phyloP scores from a whole-genome alignment of 2,888 invertebrate species.

The Cerastis rubricosa region DNA sequence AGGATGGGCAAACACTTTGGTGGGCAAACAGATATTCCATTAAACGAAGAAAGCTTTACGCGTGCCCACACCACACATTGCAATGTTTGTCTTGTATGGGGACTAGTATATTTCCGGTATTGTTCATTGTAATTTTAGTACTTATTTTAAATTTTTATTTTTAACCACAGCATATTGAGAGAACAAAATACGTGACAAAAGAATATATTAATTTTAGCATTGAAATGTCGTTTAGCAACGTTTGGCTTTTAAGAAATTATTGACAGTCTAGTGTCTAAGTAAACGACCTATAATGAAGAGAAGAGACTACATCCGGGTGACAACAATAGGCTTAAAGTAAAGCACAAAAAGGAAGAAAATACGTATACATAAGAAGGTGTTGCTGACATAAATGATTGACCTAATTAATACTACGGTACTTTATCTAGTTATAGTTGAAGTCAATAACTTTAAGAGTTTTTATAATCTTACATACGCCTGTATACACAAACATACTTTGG shows the following conservation, averaged over 20 bases:
- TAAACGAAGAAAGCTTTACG: constrained; percentile 73
- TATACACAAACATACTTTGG: neutral
- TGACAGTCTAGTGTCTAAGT: constrained; percentile 3
- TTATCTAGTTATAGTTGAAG: neutral
- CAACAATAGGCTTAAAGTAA: neutral
- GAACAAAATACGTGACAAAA: neutral
- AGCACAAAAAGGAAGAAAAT: neutral
- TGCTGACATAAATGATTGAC: neutral
- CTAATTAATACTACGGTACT: neutral
- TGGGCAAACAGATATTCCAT: constrained; percentile 78
- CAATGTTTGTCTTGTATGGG: constrained; percentile 31
- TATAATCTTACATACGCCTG: too few relatives aligned
- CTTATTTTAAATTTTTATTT: constrained; percentile 12
- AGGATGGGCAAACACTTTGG: constrained; percentile 70
- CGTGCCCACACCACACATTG: constrained; percentile 41
- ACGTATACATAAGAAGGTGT: neutral
- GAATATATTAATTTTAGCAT: constrained; percentile 3
- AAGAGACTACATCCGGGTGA: neutral
- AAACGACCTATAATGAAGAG: constrained; percentile 4
- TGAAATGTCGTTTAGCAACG: neutral
- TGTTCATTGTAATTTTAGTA: constrained; percentile 19
- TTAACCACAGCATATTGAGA: neutral
- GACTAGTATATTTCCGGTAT: constrained; percentile 29
- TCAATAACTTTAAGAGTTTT: neutral
- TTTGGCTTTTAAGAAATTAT: constrained; percentile 1